These are phyloP conservation scores for Cygnus atratus DNA, from an alignment of 2,113 vertebrate genomes.

Conservation along the genomic window DNA sequence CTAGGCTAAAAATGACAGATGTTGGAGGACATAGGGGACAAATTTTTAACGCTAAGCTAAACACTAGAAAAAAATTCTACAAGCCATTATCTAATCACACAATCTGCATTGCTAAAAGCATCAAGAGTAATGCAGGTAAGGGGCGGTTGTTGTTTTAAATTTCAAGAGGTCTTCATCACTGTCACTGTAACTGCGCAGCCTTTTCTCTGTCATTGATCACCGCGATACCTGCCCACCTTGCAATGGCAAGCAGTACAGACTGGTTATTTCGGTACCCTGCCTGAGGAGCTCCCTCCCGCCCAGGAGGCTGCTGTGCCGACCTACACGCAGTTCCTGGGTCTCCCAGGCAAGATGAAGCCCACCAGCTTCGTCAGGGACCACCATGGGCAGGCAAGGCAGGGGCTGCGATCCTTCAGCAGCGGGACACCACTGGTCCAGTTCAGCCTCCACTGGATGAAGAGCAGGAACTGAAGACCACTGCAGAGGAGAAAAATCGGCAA, in stretches of 20 bases:
- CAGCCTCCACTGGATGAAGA: not conserved
- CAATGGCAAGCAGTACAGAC: not conserved
- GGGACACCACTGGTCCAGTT: not conserved
- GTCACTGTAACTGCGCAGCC: not conserved
- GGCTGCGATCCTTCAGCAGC: not conserved
- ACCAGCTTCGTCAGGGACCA: not conserved
- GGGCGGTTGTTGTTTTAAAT: not conserved
- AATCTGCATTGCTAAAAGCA: not conserved
- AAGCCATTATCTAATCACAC: conserved; percentile 2
- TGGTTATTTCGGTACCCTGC: not conserved
- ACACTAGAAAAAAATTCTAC: not conserved
- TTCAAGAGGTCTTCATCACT: not conserved
- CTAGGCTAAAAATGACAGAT: conserved; percentile 50
- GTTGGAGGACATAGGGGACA: conserved; percentile 41
- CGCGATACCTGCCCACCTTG: not conserved
- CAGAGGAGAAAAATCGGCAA: not conserved
- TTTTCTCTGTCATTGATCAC: not conserved
- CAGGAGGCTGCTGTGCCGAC: not conserved
- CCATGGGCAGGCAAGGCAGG: not conserved
- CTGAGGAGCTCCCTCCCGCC: too few species aligned
- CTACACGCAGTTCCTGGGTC: fast-evolving
- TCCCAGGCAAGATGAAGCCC: not conserved
- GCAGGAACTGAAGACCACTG: not conserved
- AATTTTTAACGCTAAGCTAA: conserved; percentile 34
- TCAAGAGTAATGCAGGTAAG: not conserved